A percentile compares a stretch with the other conserved stretches of the same genome.
Conservation (phyloP, 2,888 invertebrate genomes). For the Drosophila emarginata region DNA sequence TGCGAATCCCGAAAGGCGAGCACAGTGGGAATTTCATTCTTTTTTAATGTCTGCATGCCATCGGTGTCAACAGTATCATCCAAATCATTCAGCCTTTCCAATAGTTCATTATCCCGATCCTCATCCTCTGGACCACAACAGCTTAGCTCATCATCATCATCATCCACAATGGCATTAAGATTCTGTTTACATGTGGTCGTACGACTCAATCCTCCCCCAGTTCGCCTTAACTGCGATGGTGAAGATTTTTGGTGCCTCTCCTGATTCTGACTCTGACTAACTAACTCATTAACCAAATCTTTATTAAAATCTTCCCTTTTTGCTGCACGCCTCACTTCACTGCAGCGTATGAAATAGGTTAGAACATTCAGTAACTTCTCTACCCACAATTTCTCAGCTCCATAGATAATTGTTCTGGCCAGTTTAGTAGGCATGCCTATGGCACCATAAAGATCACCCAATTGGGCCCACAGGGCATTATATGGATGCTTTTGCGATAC, state of each 20-base stretch:
- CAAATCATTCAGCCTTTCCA: not conserved
- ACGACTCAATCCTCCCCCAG: slow-evolving; percentile 65
- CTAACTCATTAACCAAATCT: slow-evolving; percentile 72
- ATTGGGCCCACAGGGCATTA: slow-evolving; percentile 95
- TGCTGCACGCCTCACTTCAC: slow-evolving; percentile 85
- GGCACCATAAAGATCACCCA: slow-evolving; percentile 93
- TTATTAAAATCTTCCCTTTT: slow-evolving; percentile 82
- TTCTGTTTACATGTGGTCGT: slow-evolving; percentile 80
- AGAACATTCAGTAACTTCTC: slow-evolving; percentile 89
- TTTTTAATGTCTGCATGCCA: slow-evolving; percentile 67
- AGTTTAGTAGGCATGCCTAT: slow-evolving; percentile 90
- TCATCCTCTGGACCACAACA: slow-evolving; percentile 37
- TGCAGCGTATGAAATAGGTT: slow-evolving; percentile 94
- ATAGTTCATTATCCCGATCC: slow-evolving; percentile 21
- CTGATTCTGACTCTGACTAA: slow-evolving; percentile 50
- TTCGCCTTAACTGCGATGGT: slow-evolving; percentile 32
- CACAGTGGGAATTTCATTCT: slow-evolving; percentile 82
- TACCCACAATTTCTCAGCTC: slow-evolving; percentile 86
- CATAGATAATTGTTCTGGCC: slow-evolving; percentile 91
- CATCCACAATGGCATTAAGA: slow-evolving; percentile 68
- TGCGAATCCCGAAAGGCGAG: slow-evolving; percentile 81
- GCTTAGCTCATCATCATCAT: slow-evolving; percentile 34
- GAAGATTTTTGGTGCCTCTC: slow-evolving; percentile 63
- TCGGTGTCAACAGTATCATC: slow-evolving; percentile 37
- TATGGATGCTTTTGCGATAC: slow-evolving; percentile 88